Evolutionary conservation across 2,888 invertebrate genomes (phyloP).

Genomic region (Elmis aenea): DNA sequence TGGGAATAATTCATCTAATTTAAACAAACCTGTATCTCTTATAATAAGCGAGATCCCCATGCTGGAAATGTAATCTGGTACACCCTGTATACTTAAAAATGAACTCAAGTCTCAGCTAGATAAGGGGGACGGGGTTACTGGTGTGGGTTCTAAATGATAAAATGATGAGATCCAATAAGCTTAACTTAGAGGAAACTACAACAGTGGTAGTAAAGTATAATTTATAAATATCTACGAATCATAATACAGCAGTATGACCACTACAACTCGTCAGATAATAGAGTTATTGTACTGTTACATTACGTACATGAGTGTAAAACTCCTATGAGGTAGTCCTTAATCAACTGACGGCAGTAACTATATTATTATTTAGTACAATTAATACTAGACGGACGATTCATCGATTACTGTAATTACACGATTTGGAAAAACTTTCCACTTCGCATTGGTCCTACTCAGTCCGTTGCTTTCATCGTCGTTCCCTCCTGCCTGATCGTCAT

Average conservation of each 20-base stretch:
- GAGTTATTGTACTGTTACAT: constrained; percentile 13
- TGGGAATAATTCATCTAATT: too few species aligned
- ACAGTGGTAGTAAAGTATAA: too few species aligned
- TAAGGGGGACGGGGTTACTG: too few species aligned
- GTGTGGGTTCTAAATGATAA: too few species aligned
- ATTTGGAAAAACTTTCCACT: constrained; percentile 49
- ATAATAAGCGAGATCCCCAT: too few species aligned
- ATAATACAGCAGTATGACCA: background rate
- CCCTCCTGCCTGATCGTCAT: constrained; percentile 43
- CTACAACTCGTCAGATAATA: constrained; percentile 1
- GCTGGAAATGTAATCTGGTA: too few species aligned
- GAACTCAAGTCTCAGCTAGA: too few species aligned
- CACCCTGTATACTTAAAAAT: too few species aligned
- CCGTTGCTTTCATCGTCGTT: constrained; percentile 52
- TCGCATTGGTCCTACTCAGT: constrained; percentile 39
- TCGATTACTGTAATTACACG: constrained; percentile 74
- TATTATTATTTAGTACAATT: constrained; percentile 7
- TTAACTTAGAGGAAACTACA: too few species aligned
- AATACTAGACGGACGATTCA: constrained; percentile 58
- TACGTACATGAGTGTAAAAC: constrained; percentile 11
- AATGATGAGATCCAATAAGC: too few species aligned
- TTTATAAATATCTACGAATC: background rate
- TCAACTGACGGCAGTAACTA: constrained; percentile 15
- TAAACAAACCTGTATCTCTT: too few species aligned
- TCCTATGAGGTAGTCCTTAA: constrained; percentile 25